phyloP scores from a whole-genome alignment of 2,797 vertebrate species.

The Halcyon chelicuti region DNA sequence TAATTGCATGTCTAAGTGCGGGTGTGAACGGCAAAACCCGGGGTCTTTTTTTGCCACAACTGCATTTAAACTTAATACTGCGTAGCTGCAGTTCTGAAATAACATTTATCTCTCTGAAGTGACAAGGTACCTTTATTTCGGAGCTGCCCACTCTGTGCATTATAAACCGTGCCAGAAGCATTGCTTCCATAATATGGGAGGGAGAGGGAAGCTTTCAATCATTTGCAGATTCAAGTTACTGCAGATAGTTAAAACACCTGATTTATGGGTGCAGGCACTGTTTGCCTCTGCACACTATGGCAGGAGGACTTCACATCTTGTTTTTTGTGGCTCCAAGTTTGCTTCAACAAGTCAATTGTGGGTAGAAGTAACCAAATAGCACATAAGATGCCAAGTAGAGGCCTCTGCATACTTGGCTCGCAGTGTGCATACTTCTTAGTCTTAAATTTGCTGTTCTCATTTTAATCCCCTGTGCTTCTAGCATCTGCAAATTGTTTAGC shows the following conservation, averaged over 20 bases:
- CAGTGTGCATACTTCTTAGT: not conserved
- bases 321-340: conserved; percentile 59
- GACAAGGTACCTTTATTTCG: not conserved
- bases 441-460: conserved; percentile 31
- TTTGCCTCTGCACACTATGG: conserved; percentile 3
- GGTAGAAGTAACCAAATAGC: conserved; percentile 58
- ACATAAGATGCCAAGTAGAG: conserved; percentile 34
- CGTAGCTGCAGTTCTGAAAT: not conserved
- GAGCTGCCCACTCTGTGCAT: not conserved
- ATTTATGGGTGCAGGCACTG: conserved; percentile 28
- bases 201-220: conserved; percentile 50
- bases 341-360: conserved; percentile 49
- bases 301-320: conserved; percentile 19
- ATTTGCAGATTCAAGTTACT: conserved; percentile 14
- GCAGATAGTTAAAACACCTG: conserved; percentile 47
- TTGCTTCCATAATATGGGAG: not conserved
- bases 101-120: not conserved
- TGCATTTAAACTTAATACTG: accelerated
- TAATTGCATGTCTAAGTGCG: not conserved
- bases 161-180: not conserved
- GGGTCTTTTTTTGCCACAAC: not conserved
- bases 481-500: conserved; percentile 63
- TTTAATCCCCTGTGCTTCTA: conserved; percentile 34
- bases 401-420: conserved; percentile 57
- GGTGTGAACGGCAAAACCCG: not conserved